Percentiles rank a stretch among this genome's conserved stretches.
These are phyloP conservation scores for Diadegma fenestrale DNA, from an alignment of 2,888 invertebrate species.

Conservation along the genomic window DNA sequence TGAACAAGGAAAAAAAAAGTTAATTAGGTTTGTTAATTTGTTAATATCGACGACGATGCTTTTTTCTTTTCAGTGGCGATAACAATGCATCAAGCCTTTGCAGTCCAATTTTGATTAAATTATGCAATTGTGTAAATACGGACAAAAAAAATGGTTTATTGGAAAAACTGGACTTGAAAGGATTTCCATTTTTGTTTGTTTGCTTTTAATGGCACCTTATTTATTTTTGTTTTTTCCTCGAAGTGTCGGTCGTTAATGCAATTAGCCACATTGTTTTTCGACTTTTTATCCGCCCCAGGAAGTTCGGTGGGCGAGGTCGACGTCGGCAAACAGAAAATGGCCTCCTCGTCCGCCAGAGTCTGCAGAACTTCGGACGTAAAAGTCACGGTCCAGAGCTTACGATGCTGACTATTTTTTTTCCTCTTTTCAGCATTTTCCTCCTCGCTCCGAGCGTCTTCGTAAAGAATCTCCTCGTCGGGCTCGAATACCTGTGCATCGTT, in stretches of 20 bases:
- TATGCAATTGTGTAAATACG: not conserved
- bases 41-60: not conserved
- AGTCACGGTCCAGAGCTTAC: constrained; percentile 79
- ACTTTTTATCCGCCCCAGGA: constrained; percentile 20
- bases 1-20: constrained; percentile 31
- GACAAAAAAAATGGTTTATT: not conserved
- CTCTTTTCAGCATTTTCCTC: constrained; percentile 67
- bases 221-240: constrained; percentile 26
- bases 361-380: constrained; percentile 81
- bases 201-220: constrained; percentile 41
- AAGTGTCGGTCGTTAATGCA: not conserved
- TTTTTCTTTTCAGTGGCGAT: not conserved
- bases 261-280: not conserved
- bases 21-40: constrained; percentile 30
- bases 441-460: constrained; percentile 58
- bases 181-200: constrained; percentile 8
- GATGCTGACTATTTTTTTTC: constrained; percentile 74
- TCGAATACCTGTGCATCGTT: constrained; percentile 68
- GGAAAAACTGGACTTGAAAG: not conserved
- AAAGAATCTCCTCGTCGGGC: constrained; percentile 59
- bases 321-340: constrained; percentile 74
- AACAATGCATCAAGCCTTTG: constrained; percentile 6
- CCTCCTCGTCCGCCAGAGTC: constrained; percentile 80
- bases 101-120: not conserved
- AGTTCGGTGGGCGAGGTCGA: constrained; percentile 44